Evolutionary conservation across 2,888 invertebrate species (phyloP).

Genomic region (Sminthurinus aureus): DNA sequence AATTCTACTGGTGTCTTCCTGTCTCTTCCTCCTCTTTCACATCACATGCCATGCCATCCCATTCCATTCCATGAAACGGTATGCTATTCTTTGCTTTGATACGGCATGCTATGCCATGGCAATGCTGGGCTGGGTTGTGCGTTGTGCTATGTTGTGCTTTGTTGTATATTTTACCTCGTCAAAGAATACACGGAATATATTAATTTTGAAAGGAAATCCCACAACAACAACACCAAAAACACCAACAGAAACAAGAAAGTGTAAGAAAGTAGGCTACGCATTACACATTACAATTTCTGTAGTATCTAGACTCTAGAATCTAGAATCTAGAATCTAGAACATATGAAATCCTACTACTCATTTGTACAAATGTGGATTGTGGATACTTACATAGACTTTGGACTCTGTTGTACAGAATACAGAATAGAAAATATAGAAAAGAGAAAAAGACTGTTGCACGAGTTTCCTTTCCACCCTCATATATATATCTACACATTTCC

Average conservation of each 20-base stretch:
- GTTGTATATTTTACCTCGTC: conserved; percentile 10
- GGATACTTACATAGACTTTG: background rate
- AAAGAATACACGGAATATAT: conserved; percentile 17
- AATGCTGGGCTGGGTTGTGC: no score
- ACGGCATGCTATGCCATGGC: background rate
- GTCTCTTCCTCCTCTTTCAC: no score
- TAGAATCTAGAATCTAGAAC: background rate
- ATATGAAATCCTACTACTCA: background rate
- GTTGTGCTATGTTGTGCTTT: background rate
- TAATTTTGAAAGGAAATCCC: conserved; percentile 19
- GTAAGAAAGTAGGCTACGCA: no score
- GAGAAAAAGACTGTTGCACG: background rate
- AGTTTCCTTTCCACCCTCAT: background rate
- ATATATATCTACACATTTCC: no score
- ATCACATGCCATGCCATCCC: no score
- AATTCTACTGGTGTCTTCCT: background rate
- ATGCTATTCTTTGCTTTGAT: no score
- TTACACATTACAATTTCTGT: background rate
- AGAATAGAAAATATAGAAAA: background rate
- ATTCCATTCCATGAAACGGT: no score
- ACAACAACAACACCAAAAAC: background rate
- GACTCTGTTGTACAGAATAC: background rate
- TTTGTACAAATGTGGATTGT: background rate
- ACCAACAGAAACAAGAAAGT: no score
- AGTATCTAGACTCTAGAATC: background rate